Percentiles rank a stretch among this genome's conserved stretches.
phyloP scores from a whole-genome alignment of 92 coral and sea anemone species.

The Heliopora coerulea region DNA sequence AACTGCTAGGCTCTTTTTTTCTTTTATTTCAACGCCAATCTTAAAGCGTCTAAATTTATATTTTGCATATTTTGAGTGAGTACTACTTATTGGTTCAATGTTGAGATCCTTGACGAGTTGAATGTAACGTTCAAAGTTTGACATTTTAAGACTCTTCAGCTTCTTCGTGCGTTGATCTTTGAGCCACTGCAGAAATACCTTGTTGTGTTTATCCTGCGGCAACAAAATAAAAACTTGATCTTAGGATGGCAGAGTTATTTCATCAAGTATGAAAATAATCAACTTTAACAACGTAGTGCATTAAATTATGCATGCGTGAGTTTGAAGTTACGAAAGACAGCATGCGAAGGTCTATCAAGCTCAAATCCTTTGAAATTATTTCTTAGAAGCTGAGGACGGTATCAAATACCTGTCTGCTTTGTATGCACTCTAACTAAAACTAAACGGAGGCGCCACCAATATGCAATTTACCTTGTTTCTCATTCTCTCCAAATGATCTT shows the following conservation, averaged over 20 bases:
- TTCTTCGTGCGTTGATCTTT: conserved; percentile 77
- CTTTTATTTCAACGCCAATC: conserved; percentile 81
- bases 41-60: conserved; percentile 85
- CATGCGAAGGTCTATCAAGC: too few relatives aligned
- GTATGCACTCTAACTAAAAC: too few relatives aligned
- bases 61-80: conserved; percentile 77
- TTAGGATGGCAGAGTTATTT: too few relatives aligned
- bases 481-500: conserved; percentile 56
- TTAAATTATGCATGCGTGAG: too few relatives aligned
- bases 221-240: background rate
- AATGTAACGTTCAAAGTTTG: conserved; percentile 76
- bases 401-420: too few relatives aligned
- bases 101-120: conserved; percentile 61
- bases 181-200: conserved; percentile 82
- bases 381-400: too few relatives aligned
- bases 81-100: conserved; percentile 66
- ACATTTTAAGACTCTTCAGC: conserved; percentile 59
- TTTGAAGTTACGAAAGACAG: too few relatives aligned
- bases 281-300: too few relatives aligned
- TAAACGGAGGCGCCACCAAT: too few relatives aligned
- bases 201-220: conserved; percentile 76
- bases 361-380: too few relatives aligned
- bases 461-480: conserved; percentile 47
- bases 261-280: too few relatives aligned
- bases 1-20: conserved; percentile 60